These are phyloP conservation scores for Paedocypris micromegethes DNA, from an alignment of 2,797 vertebrate genomes.

Conservation along the genomic window DNA sequence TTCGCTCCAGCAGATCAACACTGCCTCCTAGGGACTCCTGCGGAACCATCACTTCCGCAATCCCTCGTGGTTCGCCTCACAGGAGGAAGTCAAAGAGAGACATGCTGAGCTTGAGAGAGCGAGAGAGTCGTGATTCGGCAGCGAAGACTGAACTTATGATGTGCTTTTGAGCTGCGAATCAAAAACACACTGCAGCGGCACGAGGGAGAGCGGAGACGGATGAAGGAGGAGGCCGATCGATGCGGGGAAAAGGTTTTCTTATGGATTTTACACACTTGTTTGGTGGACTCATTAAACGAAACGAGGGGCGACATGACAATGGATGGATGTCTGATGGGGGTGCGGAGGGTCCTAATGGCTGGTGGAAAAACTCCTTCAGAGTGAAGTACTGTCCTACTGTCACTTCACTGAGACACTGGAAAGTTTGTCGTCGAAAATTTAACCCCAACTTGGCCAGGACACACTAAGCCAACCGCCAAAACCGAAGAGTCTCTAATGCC, in stretches of 20 bases:
- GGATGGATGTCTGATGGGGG: constrained; percentile 4
- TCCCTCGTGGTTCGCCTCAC: constrained; percentile 21
- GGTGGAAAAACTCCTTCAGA: too few species aligned
- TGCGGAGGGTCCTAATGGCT: neutral
- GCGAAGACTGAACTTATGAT: constrained; percentile 35
- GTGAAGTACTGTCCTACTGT: too few species aligned
- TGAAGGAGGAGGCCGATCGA: constrained; percentile 31
- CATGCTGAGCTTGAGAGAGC: neutral
- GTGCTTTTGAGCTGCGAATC: constrained; percentile 39
- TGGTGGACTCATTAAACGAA: constrained; percentile 38
- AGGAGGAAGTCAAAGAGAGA: constrained; percentile 49
- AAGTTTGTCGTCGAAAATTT: too few species aligned
- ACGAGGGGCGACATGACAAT: constrained; percentile 25
- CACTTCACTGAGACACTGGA: neutral
- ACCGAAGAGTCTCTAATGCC: too few species aligned
- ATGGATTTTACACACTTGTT: constrained; percentile 25
- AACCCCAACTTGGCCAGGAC: too few species aligned
- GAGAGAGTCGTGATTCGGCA: constrained; percentile 32
- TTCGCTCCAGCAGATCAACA: constrained; percentile 50
- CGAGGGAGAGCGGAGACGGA: constrained; percentile 22
- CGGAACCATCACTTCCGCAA: constrained; percentile 35
- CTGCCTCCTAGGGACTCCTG: constrained; percentile 56
- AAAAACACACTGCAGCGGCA: constrained; percentile 35
- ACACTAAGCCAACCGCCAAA: too few species aligned
- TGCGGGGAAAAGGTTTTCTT: constrained; percentile 22